These are phyloP conservation scores for Noctua pronuba DNA, from an alignment of 2,888 invertebrate species.

Conservation along the genomic window DNA sequence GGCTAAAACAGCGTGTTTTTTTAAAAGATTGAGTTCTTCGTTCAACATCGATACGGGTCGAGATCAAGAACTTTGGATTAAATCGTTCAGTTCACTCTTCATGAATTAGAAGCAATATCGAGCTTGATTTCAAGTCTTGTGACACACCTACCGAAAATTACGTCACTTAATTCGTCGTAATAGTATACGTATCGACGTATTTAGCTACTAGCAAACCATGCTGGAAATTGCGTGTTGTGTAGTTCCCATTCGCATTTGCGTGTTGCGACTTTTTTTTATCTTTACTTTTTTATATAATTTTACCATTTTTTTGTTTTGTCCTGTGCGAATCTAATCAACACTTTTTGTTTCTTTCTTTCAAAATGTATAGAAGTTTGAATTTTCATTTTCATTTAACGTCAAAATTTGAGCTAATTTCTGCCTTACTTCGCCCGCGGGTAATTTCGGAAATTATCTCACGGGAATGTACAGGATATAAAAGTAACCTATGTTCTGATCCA, in stretches of 20 bases:
- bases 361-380: background rate
- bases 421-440: background rate
- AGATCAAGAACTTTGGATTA: slow-evolving; percentile 27
- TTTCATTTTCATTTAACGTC: background rate
- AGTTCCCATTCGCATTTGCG: background rate
- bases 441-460: background rate
- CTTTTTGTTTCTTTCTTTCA: too few relatives aligned
- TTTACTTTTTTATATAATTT: too few relatives aligned
- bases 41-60: slow-evolving; percentile 30
- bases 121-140: slow-evolving; percentile 3
- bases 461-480: background rate
- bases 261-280: too few relatives aligned
- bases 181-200: background rate
- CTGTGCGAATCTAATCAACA: too few relatives aligned
- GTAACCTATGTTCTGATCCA: background rate
- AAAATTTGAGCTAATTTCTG: background rate
- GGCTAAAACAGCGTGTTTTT: slow-evolving; percentile 34
- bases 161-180: background rate
- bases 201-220: background rate
- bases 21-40: slow-evolving; percentile 28
- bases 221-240: background rate
- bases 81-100: slow-evolving; percentile 27
- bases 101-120: slow-evolving; percentile 35
- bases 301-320: too few relatives aligned
- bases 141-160: background rate